These are phyloP conservation scores for Acinonyx jubatus DNA, from an alignment of 2,113 vertebrate species.

Conservation along the genomic window DNA sequence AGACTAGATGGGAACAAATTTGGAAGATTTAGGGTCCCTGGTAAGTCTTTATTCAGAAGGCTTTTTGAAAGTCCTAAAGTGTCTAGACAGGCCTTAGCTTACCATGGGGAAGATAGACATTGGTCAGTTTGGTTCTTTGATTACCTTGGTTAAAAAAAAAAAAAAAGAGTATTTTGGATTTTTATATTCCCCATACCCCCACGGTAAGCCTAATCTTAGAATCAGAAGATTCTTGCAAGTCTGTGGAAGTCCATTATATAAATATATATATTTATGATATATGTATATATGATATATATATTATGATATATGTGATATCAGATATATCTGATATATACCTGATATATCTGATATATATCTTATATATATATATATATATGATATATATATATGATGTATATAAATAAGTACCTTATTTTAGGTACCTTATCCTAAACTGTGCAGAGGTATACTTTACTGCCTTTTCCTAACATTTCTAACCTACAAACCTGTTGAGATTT, in stretches of 20 bases:
- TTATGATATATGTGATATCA: no score
- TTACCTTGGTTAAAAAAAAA: not conserved
- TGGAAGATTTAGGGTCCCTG: not conserved
- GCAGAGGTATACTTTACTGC: not conserved
- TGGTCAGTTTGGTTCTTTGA: not conserved
- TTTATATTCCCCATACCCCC: not conserved
- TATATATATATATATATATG: no score
- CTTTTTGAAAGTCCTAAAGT: not conserved
- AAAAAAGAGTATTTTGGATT: not conserved
- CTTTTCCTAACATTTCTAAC: not conserved
- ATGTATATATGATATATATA: no score
- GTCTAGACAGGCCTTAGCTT: not conserved
- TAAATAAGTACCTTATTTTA: not conserved
- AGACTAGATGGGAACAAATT: not conserved
- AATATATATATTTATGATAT: no score
- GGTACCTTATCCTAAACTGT: not conserved
- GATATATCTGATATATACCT: no score
- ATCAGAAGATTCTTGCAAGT: not conserved
- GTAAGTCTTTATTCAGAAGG: not conserved
- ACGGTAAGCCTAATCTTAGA: not conserved
- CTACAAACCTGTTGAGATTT: slow-evolving; percentile 2
- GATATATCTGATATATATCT: no score
- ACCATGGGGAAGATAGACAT: not conserved
- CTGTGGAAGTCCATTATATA: not conserved
- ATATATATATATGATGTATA: no score